A percentile compares a stretch with the other conserved stretches of the same genome.
Conservation (phyloP, 2,888 invertebrate species). For the Stenodema calcarata region DNA sequence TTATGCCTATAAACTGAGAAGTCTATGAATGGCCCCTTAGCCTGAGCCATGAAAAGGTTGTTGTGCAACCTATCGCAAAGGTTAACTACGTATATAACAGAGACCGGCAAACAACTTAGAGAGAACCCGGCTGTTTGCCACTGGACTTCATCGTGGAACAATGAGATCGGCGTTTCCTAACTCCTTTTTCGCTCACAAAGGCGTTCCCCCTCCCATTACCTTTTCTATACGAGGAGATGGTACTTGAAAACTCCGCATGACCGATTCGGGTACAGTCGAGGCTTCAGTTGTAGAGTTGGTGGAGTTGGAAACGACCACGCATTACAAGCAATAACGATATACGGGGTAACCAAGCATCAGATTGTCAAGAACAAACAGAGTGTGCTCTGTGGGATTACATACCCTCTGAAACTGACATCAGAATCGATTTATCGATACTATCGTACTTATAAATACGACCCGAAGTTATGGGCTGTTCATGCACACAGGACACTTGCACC, state of each 20-base stretch:
- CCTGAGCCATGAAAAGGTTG: neutral
- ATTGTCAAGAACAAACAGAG: no score
- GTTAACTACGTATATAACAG: conserved; percentile 4
- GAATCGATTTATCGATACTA: no score
- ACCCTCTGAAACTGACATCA: no score
- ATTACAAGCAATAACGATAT: no score
- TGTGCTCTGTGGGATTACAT: no score
- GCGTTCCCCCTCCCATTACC: neutral
- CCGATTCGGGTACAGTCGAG: neutral
- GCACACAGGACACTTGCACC: no score
- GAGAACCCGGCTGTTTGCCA: neutral
- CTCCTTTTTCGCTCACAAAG: neutral
- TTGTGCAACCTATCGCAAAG: conserved; percentile 22
- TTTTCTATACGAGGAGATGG: neutral
- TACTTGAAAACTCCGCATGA: neutral
- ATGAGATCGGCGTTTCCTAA: neutral
- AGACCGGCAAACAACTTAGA: neutral
- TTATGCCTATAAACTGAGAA: neutral
- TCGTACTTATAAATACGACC: no score
- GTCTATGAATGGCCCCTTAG: neutral
- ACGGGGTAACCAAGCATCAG: no score
- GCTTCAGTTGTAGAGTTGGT: no score
- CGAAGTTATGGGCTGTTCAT: no score
- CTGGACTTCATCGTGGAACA: neutral
- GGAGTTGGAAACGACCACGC: no score